Base-by-base conservation (phyloP, 2,113 vertebrate genomes). In the Epinephelus moara region DNA sequence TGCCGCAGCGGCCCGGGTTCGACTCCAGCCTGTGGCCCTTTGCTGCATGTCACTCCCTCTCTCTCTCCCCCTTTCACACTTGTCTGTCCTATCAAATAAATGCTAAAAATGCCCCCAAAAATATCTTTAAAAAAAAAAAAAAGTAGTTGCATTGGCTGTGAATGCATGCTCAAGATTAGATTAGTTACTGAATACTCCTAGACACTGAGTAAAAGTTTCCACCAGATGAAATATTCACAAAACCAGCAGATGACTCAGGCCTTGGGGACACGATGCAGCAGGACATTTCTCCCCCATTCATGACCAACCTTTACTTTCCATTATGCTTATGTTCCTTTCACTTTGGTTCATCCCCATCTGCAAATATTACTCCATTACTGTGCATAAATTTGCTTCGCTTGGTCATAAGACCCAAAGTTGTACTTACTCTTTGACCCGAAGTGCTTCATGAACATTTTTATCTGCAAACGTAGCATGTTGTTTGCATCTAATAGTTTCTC, bases 141-240 rank as follows among this genome's bases (percentile, higher is more conserved):
- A 60, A 60, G 30, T 21, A 2, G 17, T 30, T 2, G 10, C 33
- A 33, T 33, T 61, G 6, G 1, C 23, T 3, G 7, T 66, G 10
- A 71, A 73, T 6, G 5, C 27, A n/a, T 37, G 27, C 27, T 53
- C 60, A 42, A 9, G 25, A 52, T 74, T 23, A 21, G 19, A 8
- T 37, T 4, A n/a, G 15, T 61, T 33, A 52, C 18, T 50, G 8
- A 67, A 67, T 25, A 8, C 9, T 68, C 53, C n/a, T 30, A 45
- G 13, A 47, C 4, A 25, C 4, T n/a, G 81, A 76, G 53, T 69
- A 50, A 52, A 60, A n/a, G 42, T 84, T 88, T 84, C 78, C 81
- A 84, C 19, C 42, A 63, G 67, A 68, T 79, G 3, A 57, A 63
- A 62, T 68, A 53, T 70, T 80, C n/a, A 50, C 53, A 25, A 56